Percentiles rank a stretch among this genome's conserved stretches.
These are phyloP conservation scores for Machimus rusticus DNA, from an alignment of 2,888 invertebrate genomes.

Conservation along the genomic window DNA sequence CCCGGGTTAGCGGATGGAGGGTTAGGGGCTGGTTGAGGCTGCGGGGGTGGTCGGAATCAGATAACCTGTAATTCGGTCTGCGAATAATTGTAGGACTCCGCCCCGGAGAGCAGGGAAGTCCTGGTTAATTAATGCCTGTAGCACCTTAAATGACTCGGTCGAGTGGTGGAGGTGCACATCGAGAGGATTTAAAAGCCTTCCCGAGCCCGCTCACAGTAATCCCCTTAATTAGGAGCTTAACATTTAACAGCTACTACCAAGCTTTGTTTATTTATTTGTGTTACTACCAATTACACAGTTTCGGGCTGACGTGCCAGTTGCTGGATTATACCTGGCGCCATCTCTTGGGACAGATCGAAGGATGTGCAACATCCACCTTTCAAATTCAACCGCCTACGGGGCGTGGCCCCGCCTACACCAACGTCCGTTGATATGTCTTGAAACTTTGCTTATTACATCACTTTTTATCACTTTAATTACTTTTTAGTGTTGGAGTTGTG, in stretches of 20 bases:
- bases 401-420: background rate
- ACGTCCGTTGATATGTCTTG: background rate
- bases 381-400: background rate
- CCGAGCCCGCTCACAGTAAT: background rate
- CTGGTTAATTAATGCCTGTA: conserved; percentile 18
- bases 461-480: conserved; percentile 34
- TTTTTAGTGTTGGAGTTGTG: conserved; percentile 10
- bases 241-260: conserved; percentile 36
- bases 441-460: conserved; percentile 21
- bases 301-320: conserved; percentile 13
- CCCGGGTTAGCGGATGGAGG: background rate
- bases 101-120: background rate
- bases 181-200: conserved; percentile 14
- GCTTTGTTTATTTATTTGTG: conserved; percentile 33
- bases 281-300: conserved; percentile 33
- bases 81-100: conserved; percentile 12
- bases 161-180: background rate
- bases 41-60: background rate
- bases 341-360: background rate
- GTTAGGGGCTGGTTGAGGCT: background rate
- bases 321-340: background rate
- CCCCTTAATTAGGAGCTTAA: conserved; percentile 37
- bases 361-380: background rate
- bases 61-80: conserved; percentile 23
- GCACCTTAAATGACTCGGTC: conserved; percentile 17